Conservation (phyloP, 2,113 vertebrate genomes). For the Taxidea taxus region DNA sequence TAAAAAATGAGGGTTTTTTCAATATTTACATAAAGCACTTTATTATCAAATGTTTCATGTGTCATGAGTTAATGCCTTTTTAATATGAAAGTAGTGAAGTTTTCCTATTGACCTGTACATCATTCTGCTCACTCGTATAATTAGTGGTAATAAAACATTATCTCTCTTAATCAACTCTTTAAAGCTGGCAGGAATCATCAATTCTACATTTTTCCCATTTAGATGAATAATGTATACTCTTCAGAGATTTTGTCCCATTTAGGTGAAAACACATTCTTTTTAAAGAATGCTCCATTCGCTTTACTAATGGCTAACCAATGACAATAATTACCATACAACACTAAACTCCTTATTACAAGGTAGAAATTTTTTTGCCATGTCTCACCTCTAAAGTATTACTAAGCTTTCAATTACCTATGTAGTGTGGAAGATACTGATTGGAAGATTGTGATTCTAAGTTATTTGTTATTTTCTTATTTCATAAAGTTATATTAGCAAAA, state of each 20-base stretch:
- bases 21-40: slow-evolving; percentile 40
- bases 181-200: slow-evolving; percentile 46
- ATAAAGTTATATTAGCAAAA: not conserved
- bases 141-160: slow-evolving; percentile 50
- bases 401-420: not conserved
- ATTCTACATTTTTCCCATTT: slow-evolving; percentile 23
- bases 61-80: slow-evolving; percentile 26
- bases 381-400: not conserved
- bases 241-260: not conserved
- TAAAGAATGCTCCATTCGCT: not conserved
- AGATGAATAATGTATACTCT: slow-evolving; percentile 8
- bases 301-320: not conserved
- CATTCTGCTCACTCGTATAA: not conserved
- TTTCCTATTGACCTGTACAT: not conserved
- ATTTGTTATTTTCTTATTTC: not conserved
- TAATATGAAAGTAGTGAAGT: slow-evolving; percentile 27
- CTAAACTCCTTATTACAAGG: not conserved
- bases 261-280: slow-evolving; percentile 15
- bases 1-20: slow-evolving; percentile 20
- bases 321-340: not conserved
- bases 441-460: not conserved
- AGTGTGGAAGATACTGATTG: not conserved
- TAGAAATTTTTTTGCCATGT: not conserved
- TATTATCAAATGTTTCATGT: slow-evolving; percentile 26
- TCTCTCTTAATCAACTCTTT: slow-evolving; percentile 34